phyloP scores from a whole-genome alignment of 1,140 invertebrate species.

The Ceratina calcarata region DNA sequence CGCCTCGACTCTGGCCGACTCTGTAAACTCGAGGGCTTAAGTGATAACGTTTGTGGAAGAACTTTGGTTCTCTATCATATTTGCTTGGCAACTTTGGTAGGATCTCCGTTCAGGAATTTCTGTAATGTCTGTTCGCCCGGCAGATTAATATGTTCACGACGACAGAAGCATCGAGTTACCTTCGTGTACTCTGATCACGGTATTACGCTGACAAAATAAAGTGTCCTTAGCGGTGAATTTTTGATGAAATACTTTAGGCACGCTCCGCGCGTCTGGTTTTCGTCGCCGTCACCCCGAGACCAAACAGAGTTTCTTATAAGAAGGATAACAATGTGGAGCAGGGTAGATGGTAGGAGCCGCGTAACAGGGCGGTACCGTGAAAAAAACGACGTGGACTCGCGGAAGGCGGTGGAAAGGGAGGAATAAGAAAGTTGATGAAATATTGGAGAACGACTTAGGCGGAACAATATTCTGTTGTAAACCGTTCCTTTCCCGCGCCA shows the following conservation, averaged over 20 bases:
- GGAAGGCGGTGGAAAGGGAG: conserved; percentile 65
- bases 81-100: neutral
- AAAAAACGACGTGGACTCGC: conserved; percentile 26
- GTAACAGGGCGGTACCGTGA: conserved; percentile 2
- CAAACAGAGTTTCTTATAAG: conserved; percentile 19
- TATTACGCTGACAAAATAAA: neutral
- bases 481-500: conserved; percentile 71
- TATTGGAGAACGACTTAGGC: conserved; percentile 79
- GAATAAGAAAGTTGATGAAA: conserved; percentile 80
- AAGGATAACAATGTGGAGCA: conserved; percentile 19
- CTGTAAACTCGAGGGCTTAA: neutral
- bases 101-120: neutral
- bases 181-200: neutral
- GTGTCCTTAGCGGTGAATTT: conserved; percentile 65
- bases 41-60: neutral
- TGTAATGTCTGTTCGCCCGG: neutral
- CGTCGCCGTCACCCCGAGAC: conserved; percentile 29
- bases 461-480: conserved; percentile 79
- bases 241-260: conserved; percentile 73
- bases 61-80: neutral
- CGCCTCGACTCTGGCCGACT: neutral
- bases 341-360: conserved; percentile 20
- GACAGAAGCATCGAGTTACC: conserved; percentile 52
- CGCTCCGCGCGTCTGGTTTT: conserved; percentile 68
- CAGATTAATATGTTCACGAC: neutral